phyloP scores from a whole-genome alignment of 1,140 invertebrate genomes.

The Stegodyphus mimosarum region DNA sequence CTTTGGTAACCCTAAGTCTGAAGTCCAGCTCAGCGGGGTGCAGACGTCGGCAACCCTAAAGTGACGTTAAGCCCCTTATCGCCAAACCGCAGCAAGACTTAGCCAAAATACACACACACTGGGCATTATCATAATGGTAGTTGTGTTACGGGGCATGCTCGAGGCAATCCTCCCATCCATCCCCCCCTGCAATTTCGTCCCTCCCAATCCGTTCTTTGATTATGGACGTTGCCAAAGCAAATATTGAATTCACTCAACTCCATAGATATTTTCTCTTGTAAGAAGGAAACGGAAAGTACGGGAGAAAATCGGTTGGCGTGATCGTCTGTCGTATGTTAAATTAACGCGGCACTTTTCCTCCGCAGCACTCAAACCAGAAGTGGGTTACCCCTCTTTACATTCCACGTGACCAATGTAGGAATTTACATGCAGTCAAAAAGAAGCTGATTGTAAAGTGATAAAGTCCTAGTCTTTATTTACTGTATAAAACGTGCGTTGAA shows the following conservation, averaged over 20 bases:
- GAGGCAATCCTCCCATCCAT: background rate
- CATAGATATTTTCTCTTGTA: too few species aligned
- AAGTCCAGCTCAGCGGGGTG: constrained; percentile 2
- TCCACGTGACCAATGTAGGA: too few species aligned
- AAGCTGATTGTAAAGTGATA: too few species aligned
- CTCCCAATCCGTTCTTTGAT: constrained; percentile 29
- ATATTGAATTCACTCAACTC: constrained; percentile 37
- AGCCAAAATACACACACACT: constrained; percentile 42
- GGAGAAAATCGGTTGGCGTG: background rate
- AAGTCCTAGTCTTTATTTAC: too few species aligned
- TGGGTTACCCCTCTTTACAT: too few species aligned
- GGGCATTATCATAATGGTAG: constrained; percentile 48
- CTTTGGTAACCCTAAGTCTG: too few species aligned
- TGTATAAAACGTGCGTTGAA: too few species aligned
- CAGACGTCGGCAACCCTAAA: constrained; percentile 15
- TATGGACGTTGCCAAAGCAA: constrained; percentile 24
- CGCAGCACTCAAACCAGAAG: too few species aligned
- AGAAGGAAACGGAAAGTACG: too few species aligned
- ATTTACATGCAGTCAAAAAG: too few species aligned
- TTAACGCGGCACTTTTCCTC: too few species aligned
- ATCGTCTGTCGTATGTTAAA: background rate
- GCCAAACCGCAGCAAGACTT: constrained; percentile 46
- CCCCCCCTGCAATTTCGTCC: background rate
- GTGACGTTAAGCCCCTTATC: constrained; percentile 47
- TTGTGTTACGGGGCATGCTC: constrained; percentile 28